phyloP scores from a whole-genome alignment of 2,113 vertebrate species.

The Semnopithecus entellus region DNA sequence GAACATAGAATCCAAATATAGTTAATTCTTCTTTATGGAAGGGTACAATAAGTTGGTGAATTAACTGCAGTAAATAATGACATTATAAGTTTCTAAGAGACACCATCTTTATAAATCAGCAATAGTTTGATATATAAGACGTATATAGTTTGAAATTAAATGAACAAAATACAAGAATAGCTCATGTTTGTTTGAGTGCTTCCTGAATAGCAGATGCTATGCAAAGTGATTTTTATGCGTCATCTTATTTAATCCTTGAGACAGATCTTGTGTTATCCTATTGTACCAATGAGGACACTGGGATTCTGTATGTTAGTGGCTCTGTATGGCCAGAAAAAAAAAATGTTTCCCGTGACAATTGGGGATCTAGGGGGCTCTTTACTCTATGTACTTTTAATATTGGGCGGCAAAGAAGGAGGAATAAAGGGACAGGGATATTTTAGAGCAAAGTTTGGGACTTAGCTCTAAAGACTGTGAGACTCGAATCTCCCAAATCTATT shows the following conservation, averaged over 20 bases:
- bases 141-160: constrained; percentile 14
- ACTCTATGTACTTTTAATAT: background rate
- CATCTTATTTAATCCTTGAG: constrained; percentile 18
- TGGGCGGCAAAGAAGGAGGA: background rate
- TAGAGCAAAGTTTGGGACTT: background rate
- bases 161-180: background rate
- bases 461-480: background rate
- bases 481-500: background rate
- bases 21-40: background rate
- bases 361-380: background rate
- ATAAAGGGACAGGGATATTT: background rate
- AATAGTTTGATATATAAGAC: background rate
- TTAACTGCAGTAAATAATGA: background rate
- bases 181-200: background rate
- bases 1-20: background rate
- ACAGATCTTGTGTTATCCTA: background rate
- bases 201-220: background rate
- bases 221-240: background rate
- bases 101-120: constrained; percentile 3
- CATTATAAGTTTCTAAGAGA: background rate
- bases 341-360: background rate
- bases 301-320: background rate
- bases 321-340: background rate
- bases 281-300: background rate
- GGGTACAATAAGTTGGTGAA: background rate